Base-by-base conservation (phyloP, 2,888 invertebrate species). In the Clusia tigrina region DNA sequence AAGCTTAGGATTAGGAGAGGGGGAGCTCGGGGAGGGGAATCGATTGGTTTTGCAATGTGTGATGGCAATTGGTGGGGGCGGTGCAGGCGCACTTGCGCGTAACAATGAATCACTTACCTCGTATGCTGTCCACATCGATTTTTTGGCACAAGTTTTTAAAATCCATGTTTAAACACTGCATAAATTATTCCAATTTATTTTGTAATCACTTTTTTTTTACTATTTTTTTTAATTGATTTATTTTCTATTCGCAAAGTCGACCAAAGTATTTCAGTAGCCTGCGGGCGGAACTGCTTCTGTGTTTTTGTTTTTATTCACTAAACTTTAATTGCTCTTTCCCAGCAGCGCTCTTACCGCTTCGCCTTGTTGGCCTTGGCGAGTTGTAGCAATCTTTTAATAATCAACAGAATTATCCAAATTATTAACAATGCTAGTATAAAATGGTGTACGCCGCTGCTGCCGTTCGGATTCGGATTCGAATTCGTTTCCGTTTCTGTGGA, bases 111-210 rank as follows among this genome's bases (percentile, higher is more conserved):
- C n/a, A n/a, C 69, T 69, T 66, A 82, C 81, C 79, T 71, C 73
- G 75, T 12, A 82, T 69, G 66, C 74, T 71, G 32, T 80, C 80
- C 70, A 81, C 72, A 70, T 82, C 78, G 58, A 81, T 67, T 63
- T 80, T 78, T 60, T 78, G 79, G 66, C 81, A 81, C 38, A 81
- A 69, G 71, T 77, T 79, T 62, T 75, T 76, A 54, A 82, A 74
- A 71, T 81, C 81, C 81, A 81, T 80, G n/a, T 60, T 48, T n/a
- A n/a, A n/a, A n/a, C n/a, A n/a, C n/a, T n/a, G n/a, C n/a, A n/a
- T n/a, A n/a, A n/a, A n/a, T n/a, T n/a, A n/a, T n/a, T n/a, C n/a
- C n/a, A n/a, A n/a, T n/a, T n/a, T n/a, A n/a, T n/a, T n/a, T n/a
- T n/a, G n/a, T n/a, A n/a, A n/a, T n/a, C n/a, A n/a, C n/a, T n/a